phyloP scores from a whole-genome alignment of 2,888 invertebrate genomes.

The Habrosyne pyritoides region DNA sequence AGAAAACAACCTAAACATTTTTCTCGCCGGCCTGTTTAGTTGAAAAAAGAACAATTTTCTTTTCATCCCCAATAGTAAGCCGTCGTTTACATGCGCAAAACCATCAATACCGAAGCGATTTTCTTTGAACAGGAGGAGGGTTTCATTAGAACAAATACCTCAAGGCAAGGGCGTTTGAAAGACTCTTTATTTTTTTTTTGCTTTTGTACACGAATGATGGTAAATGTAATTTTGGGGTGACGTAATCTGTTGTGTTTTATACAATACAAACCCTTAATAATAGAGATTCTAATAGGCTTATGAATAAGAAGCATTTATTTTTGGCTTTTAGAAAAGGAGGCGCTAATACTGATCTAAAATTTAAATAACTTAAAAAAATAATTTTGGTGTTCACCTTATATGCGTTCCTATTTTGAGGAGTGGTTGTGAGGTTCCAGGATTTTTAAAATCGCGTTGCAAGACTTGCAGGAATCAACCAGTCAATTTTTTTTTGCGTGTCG shows the following conservation, averaged over 20 bases:
- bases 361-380: too few relatives aligned
- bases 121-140: not conserved
- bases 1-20: not conserved
- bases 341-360: too few relatives aligned
- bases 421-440: too few relatives aligned
- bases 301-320: too few relatives aligned
- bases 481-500: too few relatives aligned
- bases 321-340: too few relatives aligned
- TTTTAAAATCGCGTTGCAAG: too few relatives aligned
- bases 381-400: too few relatives aligned
- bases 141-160: not conserved
- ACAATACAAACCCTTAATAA: too few relatives aligned
- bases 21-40: not conserved
- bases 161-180: not conserved
- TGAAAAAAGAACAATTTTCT: not conserved
- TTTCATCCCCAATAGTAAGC: not conserved
- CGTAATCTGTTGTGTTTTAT: not conserved
- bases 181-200: not conserved
- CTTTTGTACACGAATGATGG: not conserved
- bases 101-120: not conserved
- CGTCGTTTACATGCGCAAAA: conserved; percentile 2
- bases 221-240: not conserved
- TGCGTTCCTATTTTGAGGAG: too few relatives aligned
- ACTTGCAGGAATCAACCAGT: too few relatives aligned
- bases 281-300: too few relatives aligned